Percentiles rank a stretch among this genome's conserved stretches.
Evolutionary conservation across 30 jellyfish, hydroid and myxozoan species (phyloP).

Genomic region (Catostylus mosaicus): DNA sequence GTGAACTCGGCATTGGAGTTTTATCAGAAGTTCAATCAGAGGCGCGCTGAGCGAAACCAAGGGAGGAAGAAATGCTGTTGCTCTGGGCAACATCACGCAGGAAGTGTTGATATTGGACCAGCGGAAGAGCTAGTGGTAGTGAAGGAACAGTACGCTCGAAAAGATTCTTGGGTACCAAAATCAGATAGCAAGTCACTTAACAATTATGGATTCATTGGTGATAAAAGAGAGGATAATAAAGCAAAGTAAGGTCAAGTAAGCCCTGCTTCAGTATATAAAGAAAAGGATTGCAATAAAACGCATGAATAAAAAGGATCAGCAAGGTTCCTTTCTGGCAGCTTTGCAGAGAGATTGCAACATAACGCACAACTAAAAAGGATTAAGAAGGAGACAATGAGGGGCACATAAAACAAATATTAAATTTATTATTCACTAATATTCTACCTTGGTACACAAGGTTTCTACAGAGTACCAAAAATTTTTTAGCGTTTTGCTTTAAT

Average conservation of each 20-base stretch:
- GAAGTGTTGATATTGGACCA: constrained; percentile 13
- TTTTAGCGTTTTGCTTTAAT: no score
- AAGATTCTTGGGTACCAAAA: neutral
- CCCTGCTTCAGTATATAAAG: neutral
- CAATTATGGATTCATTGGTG: neutral
- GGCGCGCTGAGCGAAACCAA: constrained; percentile 1
- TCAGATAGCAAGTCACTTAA: neutral
- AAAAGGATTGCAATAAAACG: neutral
- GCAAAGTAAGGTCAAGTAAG: neutral
- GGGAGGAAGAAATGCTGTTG: constrained; percentile 17
- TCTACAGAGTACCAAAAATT: no score
- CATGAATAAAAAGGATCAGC: no score
- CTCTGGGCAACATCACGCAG: neutral
- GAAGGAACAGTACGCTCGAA: neutral
- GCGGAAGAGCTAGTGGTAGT: constrained; percentile 31
- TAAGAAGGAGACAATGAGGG: no score
- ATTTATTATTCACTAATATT: no score
- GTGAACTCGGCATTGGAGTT: constrained; percentile 51
- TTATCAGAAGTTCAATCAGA: constrained; percentile 24
- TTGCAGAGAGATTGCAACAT: no score
- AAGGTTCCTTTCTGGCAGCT: no score
- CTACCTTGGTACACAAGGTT: no score
- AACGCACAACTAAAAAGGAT: no score
- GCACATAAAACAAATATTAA: no score
- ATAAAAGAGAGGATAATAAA: neutral